Percentiles rank a stretch among this genome's conserved stretches.
phyloP scores from a whole-genome alignment of 2,797 vertebrate species.

The Enteromius unitaeniatus region DNA sequence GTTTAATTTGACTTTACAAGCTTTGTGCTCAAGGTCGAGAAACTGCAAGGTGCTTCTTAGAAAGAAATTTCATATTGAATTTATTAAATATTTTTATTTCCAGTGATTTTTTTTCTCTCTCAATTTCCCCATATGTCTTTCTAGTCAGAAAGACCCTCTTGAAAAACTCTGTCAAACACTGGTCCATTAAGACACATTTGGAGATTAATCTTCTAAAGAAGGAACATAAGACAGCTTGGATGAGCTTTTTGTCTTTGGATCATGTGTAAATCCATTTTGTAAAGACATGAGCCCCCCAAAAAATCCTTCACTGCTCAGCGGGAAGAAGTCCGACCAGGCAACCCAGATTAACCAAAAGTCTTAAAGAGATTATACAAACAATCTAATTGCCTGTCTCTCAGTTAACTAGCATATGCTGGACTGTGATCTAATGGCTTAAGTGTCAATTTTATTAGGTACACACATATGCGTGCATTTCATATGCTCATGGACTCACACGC shows the following conservation, averaged over 20 bases:
- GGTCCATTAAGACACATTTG: slow-evolving; percentile 47
- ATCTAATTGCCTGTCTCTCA: slow-evolving; percentile 41
- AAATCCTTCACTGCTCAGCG: slow-evolving; percentile 36
- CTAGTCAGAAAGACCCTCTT: slow-evolving; percentile 32
- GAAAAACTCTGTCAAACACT: slow-evolving; percentile 31
- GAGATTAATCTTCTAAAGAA: slow-evolving; percentile 43
- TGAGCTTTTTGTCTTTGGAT: slow-evolving; percentile 51
- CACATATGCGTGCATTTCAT: slow-evolving; percentile 22
- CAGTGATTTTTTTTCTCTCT: neutral
- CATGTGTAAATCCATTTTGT: slow-evolving; percentile 50
- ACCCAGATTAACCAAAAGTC: slow-evolving; percentile 30
- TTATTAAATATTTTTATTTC: neutral
- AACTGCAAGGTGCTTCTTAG: neutral
- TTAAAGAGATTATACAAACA: slow-evolving; percentile 52
- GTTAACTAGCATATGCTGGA: slow-evolving; percentile 42
- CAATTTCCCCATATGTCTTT: neutral
- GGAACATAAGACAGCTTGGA: slow-evolving; percentile 40
- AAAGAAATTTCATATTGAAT: neutral
- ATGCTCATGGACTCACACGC: slow-evolving; percentile 13
- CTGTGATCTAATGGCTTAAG: slow-evolving; percentile 28
- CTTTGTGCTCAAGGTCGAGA: neutral
- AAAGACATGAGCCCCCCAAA: slow-evolving; percentile 39
- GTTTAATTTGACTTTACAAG: slow-evolving; percentile 7
- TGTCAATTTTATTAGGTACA: slow-evolving; percentile 17
- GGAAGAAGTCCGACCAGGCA: slow-evolving; percentile 31